phyloP scores from a whole-genome alignment of 2,797 vertebrate genomes.

The Poecilia gillii region DNA sequence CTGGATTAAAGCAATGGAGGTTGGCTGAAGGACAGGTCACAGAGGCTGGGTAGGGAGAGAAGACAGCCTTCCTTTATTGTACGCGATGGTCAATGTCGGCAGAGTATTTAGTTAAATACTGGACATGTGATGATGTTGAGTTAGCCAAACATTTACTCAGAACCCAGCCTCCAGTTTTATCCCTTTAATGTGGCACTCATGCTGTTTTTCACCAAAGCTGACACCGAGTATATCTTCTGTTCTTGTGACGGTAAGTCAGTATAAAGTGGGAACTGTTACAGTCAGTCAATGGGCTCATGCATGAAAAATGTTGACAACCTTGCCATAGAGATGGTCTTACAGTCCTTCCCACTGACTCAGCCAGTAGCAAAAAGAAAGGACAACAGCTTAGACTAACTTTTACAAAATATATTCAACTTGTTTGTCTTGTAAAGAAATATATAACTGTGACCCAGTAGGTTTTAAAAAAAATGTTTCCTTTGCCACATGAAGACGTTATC shows the following conservation, averaged over 20 bases:
- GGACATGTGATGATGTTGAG: conserved; percentile 68
- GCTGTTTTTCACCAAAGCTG: conserved; percentile 50
- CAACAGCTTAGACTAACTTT: conserved; percentile 46
- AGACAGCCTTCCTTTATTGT: conserved; percentile 67
- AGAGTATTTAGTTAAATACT: conserved; percentile 63
- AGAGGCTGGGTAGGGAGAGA: conserved; percentile 64
- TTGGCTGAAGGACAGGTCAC: conserved; percentile 72
- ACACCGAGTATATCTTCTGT: conserved; percentile 55
- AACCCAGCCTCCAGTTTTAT: conserved; percentile 61
- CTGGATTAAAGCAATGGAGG: conserved; percentile 72
- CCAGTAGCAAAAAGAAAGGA: conserved; percentile 30
- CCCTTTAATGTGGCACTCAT: conserved; percentile 68
- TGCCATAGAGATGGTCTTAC: conserved; percentile 46
- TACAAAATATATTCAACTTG: background rate
- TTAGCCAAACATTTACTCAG: conserved; percentile 72
- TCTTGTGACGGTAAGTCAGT: conserved; percentile 59
- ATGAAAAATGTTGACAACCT: conserved; percentile 52
- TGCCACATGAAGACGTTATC: background rate
- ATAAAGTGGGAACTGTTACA: conserved; percentile 58
- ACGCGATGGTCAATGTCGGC: conserved; percentile 61
- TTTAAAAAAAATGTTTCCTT: background rate
- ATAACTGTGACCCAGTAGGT: background rate
- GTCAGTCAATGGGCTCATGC: conserved; percentile 47
- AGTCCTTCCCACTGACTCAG: conserved; percentile 31
- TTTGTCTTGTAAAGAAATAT: background rate